Conservation (phyloP, 2,113 vertebrate genomes). For the Rhea pennata region DNA sequence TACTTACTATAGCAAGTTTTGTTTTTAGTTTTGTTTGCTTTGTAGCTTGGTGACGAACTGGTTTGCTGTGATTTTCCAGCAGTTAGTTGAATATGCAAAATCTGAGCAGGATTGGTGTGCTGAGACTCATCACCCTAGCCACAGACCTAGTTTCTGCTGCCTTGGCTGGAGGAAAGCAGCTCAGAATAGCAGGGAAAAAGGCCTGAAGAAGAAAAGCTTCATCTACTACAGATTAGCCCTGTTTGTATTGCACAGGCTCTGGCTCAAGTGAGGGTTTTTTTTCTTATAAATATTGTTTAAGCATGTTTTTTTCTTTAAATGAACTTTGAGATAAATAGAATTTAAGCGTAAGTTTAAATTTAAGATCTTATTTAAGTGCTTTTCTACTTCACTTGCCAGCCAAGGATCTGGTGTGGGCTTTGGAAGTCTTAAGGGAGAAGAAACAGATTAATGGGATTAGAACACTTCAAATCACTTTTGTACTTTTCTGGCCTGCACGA, state of each 20-base stretch:
- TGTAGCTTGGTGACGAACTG: background rate
- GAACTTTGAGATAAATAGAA: constrained; percentile 37
- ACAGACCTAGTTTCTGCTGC: background rate
- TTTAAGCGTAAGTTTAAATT: constrained; percentile 31
- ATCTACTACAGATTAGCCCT: constrained; percentile 31
- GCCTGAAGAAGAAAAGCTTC: constrained; percentile 32
- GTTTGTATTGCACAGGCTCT: constrained; percentile 42
- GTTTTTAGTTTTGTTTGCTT: background rate
- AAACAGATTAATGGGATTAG: constrained; percentile 51
- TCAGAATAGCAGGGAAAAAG: background rate
- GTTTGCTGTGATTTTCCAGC: background rate
- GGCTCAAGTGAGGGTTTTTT: background rate
- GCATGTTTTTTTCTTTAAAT: constrained; percentile 39
- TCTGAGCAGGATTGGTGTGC: background rate
- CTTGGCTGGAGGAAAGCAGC: background rate
- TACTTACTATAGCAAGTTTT: background rate
- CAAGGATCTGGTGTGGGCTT: constrained; percentile 30
- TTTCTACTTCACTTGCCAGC: constrained; percentile 36
- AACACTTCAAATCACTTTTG: constrained; percentile 38
- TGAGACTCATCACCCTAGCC: background rate
- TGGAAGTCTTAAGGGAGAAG: constrained; percentile 32
- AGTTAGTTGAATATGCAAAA: background rate
- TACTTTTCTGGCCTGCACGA: background rate
- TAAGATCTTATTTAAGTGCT: constrained; percentile 65
- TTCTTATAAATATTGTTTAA: constrained; percentile 35